A percentile compares a stretch with the other conserved stretches of the same genome.
Conservation (phyloP, 2,888 invertebrate species). For the Steinernema scapterisci region DNA sequence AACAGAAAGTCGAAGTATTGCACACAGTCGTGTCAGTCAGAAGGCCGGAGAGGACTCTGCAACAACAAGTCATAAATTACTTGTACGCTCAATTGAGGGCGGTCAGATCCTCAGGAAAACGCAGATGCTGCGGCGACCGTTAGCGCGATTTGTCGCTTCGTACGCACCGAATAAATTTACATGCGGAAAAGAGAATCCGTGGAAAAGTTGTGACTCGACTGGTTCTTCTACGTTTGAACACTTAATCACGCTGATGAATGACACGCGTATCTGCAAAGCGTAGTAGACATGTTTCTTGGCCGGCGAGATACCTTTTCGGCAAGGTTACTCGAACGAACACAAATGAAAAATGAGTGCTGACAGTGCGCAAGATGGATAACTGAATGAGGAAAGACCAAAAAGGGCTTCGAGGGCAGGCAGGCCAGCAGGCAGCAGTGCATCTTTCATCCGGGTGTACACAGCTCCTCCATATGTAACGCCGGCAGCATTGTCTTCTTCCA, state of each 20-base stretch:
- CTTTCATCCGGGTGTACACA: background rate
- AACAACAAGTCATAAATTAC: conserved; percentile 5
- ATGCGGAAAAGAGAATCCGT: background rate
- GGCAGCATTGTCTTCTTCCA: conserved; percentile 27
- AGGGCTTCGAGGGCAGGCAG: background rate
- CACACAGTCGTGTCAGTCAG: background rate
- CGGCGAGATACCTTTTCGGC: conserved; percentile 2
- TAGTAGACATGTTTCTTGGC: background rate
- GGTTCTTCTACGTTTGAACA: background rate
- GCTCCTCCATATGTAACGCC: conserved; percentile 2
- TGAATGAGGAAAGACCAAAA: conserved; percentile 6
- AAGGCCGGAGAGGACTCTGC: background rate
- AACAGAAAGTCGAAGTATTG: conserved; percentile 8
- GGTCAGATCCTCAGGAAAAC: background rate
- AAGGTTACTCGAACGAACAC: too few relatives aligned
- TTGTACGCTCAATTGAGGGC: background rate
- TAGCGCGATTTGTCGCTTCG: too few relatives aligned
- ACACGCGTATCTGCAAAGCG: background rate
- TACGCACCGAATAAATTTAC: background rate
- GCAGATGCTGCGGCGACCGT: too few relatives aligned
- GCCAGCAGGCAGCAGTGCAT: background rate
- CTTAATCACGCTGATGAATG: background rate
- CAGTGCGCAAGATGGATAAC: background rate
- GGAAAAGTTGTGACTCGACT: background rate
- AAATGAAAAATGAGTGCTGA: too few relatives aligned